Conservation (phyloP, 2,797 vertebrate species). For the Craterocephalus amniculus region DNA sequence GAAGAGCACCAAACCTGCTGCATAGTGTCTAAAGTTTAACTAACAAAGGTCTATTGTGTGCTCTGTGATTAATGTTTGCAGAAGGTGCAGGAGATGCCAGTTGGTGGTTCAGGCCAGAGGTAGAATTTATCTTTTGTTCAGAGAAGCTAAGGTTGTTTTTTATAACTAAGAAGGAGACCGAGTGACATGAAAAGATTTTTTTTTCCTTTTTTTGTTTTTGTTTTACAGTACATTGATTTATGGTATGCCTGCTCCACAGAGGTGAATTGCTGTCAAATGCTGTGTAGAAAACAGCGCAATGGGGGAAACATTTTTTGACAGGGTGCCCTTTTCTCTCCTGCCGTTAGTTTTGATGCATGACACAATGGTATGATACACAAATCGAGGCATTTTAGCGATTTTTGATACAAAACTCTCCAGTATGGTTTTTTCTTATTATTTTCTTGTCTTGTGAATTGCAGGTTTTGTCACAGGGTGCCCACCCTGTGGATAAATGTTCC, state of each 20-base stretch:
- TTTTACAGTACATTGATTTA: slow-evolving; percentile 50
- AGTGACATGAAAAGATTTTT: slow-evolving; percentile 45
- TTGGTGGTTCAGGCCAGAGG: slow-evolving; percentile 20
- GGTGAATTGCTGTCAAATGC: slow-evolving; percentile 59
- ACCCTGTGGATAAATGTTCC: slow-evolving; percentile 34
- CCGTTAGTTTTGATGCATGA: slow-evolving; percentile 64
- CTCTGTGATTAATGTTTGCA: slow-evolving; percentile 9
- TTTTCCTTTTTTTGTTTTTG: background rate
- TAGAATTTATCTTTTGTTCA: slow-evolving; percentile 7
- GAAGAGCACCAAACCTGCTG: too few species aligned
- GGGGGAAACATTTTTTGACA: slow-evolving; percentile 60
- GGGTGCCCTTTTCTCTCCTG: slow-evolving; percentile 51
- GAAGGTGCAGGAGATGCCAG: slow-evolving; percentile 15
- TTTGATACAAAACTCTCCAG: slow-evolving; percentile 23
- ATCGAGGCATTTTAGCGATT: slow-evolving; percentile 51
- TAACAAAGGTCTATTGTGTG: too few species aligned
- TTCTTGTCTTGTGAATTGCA: slow-evolving; percentile 17
- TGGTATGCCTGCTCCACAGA: slow-evolving; percentile 25
- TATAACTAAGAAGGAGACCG: slow-evolving; percentile 28
- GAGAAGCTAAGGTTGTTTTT: slow-evolving; percentile 36
- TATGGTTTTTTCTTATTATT: slow-evolving; percentile 43
- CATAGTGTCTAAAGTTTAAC: too few species aligned
- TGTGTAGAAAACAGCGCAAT: slow-evolving; percentile 32
- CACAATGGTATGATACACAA: slow-evolving; percentile 51
- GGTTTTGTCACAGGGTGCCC: slow-evolving; percentile 14